Conservation (phyloP, 2,888 invertebrate genomes). For the Sipha maydis region DNA sequence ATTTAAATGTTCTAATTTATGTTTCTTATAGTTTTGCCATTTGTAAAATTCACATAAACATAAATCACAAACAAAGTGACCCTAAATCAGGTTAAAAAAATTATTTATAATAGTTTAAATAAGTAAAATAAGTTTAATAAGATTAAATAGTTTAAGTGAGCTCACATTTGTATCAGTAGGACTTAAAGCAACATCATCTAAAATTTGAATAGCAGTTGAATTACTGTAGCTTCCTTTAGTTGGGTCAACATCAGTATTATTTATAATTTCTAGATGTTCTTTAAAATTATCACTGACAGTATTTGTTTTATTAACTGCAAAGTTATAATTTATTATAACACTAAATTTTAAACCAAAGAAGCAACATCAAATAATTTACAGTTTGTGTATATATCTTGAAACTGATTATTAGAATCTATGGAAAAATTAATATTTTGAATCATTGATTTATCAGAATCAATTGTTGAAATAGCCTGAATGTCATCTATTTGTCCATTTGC, state of each 20-base stretch:
- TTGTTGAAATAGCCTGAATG: constrained; percentile 12
- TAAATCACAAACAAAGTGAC: constrained; percentile 54
- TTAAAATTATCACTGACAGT: constrained; percentile 15
- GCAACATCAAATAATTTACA: background rate
- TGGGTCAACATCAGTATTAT: constrained; percentile 3
- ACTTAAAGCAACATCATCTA: constrained; percentile 42
- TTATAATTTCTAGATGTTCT: constrained; percentile 18
- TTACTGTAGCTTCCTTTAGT: constrained; percentile 30
- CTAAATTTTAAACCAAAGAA: background rate
- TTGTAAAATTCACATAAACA: constrained; percentile 47
- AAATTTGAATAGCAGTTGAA: constrained; percentile 46
- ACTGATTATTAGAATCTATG: background rate
- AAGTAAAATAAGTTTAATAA: background rate
- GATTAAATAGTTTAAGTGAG: no score
- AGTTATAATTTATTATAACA: background rate
- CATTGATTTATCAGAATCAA: background rate
- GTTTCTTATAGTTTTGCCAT: constrained; percentile 46
- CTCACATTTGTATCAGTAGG: constrained; percentile 46
- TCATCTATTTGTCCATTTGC: background rate
- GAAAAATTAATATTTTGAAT: constrained; percentile 5
- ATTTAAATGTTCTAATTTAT: constrained; percentile 55
- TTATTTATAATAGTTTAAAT: background rate
- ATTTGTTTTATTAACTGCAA: constrained; percentile 42
- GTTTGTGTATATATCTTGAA: constrained; percentile 1
- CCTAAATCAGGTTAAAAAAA: constrained; percentile 12